These are phyloP conservation scores for Ectropis grisescens DNA, from an alignment of 1,140 invertebrate genomes.

Conservation along the genomic window DNA sequence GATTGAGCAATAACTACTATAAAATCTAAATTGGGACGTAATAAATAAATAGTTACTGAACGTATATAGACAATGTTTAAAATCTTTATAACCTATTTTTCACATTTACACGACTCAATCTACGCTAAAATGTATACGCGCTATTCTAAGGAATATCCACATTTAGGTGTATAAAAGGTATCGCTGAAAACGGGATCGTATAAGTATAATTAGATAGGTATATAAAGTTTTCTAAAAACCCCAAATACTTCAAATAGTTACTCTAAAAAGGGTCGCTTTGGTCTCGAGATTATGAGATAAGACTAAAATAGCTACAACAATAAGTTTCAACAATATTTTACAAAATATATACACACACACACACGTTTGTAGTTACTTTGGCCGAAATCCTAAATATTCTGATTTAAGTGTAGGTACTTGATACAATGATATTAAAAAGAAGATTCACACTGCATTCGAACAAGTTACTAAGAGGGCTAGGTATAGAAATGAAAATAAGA, in stretches of 20 bases:
- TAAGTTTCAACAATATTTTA: constrained; percentile 59
- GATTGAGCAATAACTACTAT: constrained; percentile 30
- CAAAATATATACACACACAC: constrained; percentile 50
- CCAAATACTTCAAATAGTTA: constrained; percentile 45
- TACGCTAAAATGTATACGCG: constrained; percentile 32
- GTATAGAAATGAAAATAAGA: too few species aligned
- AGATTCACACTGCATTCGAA: too few species aligned
- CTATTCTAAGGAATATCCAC: constrained; percentile 55
- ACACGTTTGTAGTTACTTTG: constrained; percentile 25
- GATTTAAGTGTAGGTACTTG: too few species aligned
- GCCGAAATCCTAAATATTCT: too few species aligned
- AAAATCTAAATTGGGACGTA: constrained; percentile 24
- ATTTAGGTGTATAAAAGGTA: constrained; percentile 57
- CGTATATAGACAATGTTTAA: constrained; percentile 10
- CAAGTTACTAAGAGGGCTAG: too few species aligned
- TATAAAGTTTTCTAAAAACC: constrained; percentile 61
- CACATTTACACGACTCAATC: constrained; percentile 16
- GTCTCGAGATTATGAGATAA: constrained; percentile 60
- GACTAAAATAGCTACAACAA: constrained; percentile 55
- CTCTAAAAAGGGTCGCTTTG: constrained; percentile 60
- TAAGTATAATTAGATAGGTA: constrained; percentile 49
- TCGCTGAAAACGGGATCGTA: constrained; percentile 49
- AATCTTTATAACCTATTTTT: constrained; percentile 13
- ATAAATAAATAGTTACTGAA: constrained; percentile 16
- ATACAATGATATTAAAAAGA: too few species aligned